Conservation (phyloP, 1,140 invertebrate species). For the Drosophila gunungcola region DNA sequence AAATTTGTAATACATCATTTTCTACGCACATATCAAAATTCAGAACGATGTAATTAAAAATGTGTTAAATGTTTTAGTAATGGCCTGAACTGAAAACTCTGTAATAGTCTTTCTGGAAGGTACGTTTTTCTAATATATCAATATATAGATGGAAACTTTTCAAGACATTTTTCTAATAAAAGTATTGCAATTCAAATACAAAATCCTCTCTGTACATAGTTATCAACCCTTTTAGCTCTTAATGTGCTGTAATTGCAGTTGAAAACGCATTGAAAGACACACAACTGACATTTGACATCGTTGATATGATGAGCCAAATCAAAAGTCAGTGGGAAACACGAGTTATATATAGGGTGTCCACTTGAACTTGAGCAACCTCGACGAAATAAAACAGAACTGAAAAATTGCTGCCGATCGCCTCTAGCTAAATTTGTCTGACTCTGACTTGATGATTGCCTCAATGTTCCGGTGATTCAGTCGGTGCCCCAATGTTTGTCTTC, state of each 20-base stretch:
- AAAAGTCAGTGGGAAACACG: neutral
- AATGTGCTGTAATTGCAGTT: constrained; percentile 65
- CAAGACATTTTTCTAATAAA: too few relatives aligned
- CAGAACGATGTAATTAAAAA: neutral
- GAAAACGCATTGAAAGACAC: constrained; percentile 55
- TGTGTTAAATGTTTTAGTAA: too few relatives aligned
- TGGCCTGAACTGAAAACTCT: too few relatives aligned
- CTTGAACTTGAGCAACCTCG: constrained; percentile 52
- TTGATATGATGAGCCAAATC: constrained; percentile 9
- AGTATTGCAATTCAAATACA: too few relatives aligned
- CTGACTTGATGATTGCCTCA: constrained; percentile 32
- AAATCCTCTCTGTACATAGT: neutral
- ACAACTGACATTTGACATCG: constrained; percentile 69
- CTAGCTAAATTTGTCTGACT: constrained; percentile 26
- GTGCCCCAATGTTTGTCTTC: constrained; percentile 8
- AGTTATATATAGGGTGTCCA: constrained; percentile 6
- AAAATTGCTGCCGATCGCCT: constrained; percentile 31
- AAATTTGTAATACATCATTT: neutral
- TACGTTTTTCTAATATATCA: too few relatives aligned
- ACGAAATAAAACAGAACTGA: constrained; percentile 7
- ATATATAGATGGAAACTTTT: too few relatives aligned
- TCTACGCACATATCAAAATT: neutral
- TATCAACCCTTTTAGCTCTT: constrained; percentile 1
- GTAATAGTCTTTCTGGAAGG: too few relatives aligned
- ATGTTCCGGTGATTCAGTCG: constrained; percentile 27